Evolutionary conservation across 2,113 vertebrate genomes (phyloP), one percentile per base, ranked within the genome.

Genomic region (Puntigrus tetrazona): DNA sequence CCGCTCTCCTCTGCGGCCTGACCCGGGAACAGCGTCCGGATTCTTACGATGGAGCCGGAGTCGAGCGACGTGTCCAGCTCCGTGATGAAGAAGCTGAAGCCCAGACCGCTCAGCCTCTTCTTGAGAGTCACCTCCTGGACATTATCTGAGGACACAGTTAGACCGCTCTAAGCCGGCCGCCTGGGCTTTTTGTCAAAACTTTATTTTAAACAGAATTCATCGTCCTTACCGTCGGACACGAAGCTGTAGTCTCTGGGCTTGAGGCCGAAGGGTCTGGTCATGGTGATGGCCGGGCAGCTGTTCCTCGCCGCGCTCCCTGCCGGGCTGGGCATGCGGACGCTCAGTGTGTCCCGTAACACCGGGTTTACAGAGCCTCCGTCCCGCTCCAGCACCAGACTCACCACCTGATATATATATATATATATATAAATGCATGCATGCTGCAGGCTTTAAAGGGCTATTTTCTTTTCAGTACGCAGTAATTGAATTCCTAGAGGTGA

Each of bases 31-130:
- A 98, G 94, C 81, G 92, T 88, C 90, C 97, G 97, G 84, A 97
- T 95, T 73, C 95, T 93, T 69, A 97, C 90, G 52, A 97, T 87
- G 34, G 90, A 92, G 76, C 90, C 91, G 55, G 88, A 88, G 55
- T 91, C 92, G 81, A 73, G 87, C 9, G 92, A 89, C 0, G 92
- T 93, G 86, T 94, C 83, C 0, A 93, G 87, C 89, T 94, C 95
- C 78, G 91, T 92, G 87, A 97, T 94, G 72, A 97, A 86, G 70
- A 98, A 97, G 79, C 96, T 97, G 89, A 98, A 97, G 69, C 97
- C 96, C 2, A 97, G 92, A 8, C 96, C 95, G 5, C 88, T 92
- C 63, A 91, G 88, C 31, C 92, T 95, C 92, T 96, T 97, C 70
- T 79, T 95, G 88, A 98, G 86, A 41, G 88, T 96, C 88, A 97